Evolutionary conservation across 2,888 invertebrate species (phyloP).

Genomic region (Eupithecia exiguata): DNA sequence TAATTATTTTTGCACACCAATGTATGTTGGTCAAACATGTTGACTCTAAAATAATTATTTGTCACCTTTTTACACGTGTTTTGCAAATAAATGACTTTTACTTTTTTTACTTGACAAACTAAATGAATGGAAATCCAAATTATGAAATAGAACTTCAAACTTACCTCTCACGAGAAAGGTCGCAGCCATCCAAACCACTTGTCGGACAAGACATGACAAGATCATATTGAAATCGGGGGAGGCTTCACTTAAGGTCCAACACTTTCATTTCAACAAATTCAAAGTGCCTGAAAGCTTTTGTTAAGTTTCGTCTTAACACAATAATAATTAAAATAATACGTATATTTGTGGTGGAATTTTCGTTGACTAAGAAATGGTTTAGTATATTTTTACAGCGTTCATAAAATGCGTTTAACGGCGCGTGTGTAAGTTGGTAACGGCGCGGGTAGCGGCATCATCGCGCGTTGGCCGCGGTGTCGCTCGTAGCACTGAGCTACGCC

Average conservation of each 20-base stretch:
- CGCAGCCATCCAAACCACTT: slow-evolving; percentile 64
- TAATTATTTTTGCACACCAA: no score
- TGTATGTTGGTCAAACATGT: no score
- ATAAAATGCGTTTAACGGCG: slow-evolving; percentile 71
- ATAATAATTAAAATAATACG: slow-evolving; percentile 19
- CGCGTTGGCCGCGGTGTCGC: slow-evolving; percentile 63
- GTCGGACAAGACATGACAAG: slow-evolving; percentile 51
- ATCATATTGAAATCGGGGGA: slow-evolving; percentile 52
- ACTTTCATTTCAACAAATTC: slow-evolving; percentile 40
- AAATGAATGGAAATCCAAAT: neutral
- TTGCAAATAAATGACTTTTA: no score
- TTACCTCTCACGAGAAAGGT: slow-evolving; percentile 69
- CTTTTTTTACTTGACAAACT: no score
- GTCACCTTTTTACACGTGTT: no score
- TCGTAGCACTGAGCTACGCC: slow-evolving; percentile 65
- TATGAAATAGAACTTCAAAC: slow-evolving; percentile 34
- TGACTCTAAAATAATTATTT: no score
- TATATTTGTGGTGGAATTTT: slow-evolving; percentile 3
- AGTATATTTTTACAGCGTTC: slow-evolving; percentile 62
- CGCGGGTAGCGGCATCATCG: slow-evolving; percentile 50
- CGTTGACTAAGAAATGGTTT: slow-evolving; percentile 36
- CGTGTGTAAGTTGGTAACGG: slow-evolving; percentile 61
- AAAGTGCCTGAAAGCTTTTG: slow-evolving; percentile 14
- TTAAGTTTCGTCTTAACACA: slow-evolving; percentile 24
- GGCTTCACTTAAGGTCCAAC: slow-evolving; percentile 41